Percentiles rank a stretch among this genome's conserved stretches.
These are phyloP conservation scores for Epizoanthus stellaris DNA, from an alignment of 92 coral and sea anemone genomes.

Conservation along the genomic window DNA sequence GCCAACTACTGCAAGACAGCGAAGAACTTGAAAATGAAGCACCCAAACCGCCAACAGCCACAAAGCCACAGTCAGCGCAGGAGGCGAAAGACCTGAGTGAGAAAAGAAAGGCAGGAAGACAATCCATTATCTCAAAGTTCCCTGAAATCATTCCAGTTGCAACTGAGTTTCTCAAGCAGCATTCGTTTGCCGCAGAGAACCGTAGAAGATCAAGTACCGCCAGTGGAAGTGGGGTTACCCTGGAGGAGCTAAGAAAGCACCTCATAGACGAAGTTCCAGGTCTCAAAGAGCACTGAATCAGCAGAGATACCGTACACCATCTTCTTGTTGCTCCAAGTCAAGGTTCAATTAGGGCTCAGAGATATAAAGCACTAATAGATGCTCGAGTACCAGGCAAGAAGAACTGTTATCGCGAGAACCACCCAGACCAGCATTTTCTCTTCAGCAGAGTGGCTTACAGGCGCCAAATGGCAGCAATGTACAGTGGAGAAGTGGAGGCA, in stretches of 20 bases:
- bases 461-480: slow-evolving; percentile 1
- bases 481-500: neutral
- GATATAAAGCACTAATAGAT: slow-evolving; percentile 53
- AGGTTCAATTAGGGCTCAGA: slow-evolving; percentile 11
- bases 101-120: slow-evolving; percentile 22
- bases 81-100: neutral
- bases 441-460: slow-evolving; percentile 20
- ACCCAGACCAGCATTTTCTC: slow-evolving; percentile 21
- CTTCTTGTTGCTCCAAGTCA: slow-evolving; percentile 38
- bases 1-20: neutral
- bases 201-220: slow-evolving; percentile 47
- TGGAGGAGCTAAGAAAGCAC: slow-evolving; percentile 37
- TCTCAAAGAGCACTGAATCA: slow-evolving; percentile 34
- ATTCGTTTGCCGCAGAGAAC: slow-evolving; percentile 45
- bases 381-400: slow-evolving; percentile 38
- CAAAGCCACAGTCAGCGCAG: neutral
- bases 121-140: slow-evolving; percentile 12
- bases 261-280: slow-evolving; percentile 30
- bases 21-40: no score
- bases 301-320: slow-evolving; percentile 42
- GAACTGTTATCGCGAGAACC: slow-evolving; percentile 19
- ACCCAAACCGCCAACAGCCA: no score
- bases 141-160: slow-evolving; percentile 28
- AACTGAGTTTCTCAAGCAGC: slow-evolving; percentile 53
- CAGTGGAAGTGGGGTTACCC: slow-evolving; percentile 46